Evolutionary conservation across 2,888 invertebrate genomes (phyloP), one percentile per base, ranked within the genome.

Genomic region (Caenorhabditis sinica): DNA sequence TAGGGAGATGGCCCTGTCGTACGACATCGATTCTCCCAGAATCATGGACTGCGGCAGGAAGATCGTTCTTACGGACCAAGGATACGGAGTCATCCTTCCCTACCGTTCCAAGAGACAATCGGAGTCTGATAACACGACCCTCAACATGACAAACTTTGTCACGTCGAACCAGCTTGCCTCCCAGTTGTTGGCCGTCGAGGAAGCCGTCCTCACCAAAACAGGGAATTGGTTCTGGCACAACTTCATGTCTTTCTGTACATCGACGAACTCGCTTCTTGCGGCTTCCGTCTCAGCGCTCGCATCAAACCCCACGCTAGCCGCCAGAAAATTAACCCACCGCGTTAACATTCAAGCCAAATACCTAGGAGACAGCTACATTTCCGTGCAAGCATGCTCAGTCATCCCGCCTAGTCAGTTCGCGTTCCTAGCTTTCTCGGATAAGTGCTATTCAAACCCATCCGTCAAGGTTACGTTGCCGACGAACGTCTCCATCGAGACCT

Each of bases 331-430:
- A 3, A 1, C 33, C 5, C 49, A 49, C 1, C 9, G 28, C 11
- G 43, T 40, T 15, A 63, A 74, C 45, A 53, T 74, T 15, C 36
- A 36, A 13, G 74, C 74, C 9, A 63, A 28, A 11, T 79, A 61
- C 63, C 17, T 71, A 25, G 79, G 79, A 51, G 17, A 71, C 25
- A 61, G 51, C 17, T 20, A 6, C 49, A 5, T 79, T 0, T 17
- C 51, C 0, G 49, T 71, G 2, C 28, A 45, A 23, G 56, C 28
- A 56, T 36, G 61, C 13, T 61, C 61, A 3, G 3, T 5, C 1
- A 36, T 61, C 2, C 61, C 61, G 3, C 15, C 15, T 5, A 36
- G 23, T 36, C n/a, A 33, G n/a, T 43, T n/a, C 23, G 43, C 40
- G 23, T 40, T 63, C 25, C 11, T 63, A n/a, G 40, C 63, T 1